Evolutionary conservation across 2,888 invertebrate genomes (phyloP).

Genomic region (Notodonta dromedarius): DNA sequence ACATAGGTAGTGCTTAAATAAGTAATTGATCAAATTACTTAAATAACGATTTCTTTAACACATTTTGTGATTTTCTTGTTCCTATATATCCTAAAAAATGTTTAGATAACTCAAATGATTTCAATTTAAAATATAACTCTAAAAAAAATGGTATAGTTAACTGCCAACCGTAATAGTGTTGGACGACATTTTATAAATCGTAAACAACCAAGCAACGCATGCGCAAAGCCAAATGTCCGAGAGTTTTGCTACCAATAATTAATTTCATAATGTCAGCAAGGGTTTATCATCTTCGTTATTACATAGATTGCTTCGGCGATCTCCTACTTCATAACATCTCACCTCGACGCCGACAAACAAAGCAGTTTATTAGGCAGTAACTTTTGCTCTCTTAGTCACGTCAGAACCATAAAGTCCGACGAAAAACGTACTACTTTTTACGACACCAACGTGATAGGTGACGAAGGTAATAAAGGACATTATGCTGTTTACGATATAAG

Average conservation of each 20-base stretch:
- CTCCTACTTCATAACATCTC: constrained; percentile 15
- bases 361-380: constrained; percentile 18
- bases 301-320: not conserved
- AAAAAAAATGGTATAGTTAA: too few relatives aligned
- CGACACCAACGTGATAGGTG: constrained; percentile 32
- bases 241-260: not conserved
- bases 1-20: too few relatives aligned
- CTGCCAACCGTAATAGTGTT: too few relatives aligned
- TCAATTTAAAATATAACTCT: too few relatives aligned
- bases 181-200: too few relatives aligned
- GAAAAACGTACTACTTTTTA: constrained; percentile 27
- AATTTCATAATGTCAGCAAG: not conserved
- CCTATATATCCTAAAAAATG: too few relatives aligned
- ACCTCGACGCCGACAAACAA: constrained; percentile 11
- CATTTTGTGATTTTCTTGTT: too few relatives aligned
- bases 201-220: too few relatives aligned
- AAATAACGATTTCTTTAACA: too few relatives aligned
- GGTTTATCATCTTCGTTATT: not conserved
- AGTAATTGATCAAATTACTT: too few relatives aligned
- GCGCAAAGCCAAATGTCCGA: not conserved
- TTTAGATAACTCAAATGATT: too few relatives aligned
- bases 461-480: constrained; percentile 24
- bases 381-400: constrained; percentile 25
- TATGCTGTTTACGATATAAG: constrained; percentile 13
- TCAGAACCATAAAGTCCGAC: constrained; percentile 24